These are phyloP conservation scores for Lanistes nyassanus DNA, from an alignment of 1,140 invertebrate genomes.

Conservation along the genomic window DNA sequence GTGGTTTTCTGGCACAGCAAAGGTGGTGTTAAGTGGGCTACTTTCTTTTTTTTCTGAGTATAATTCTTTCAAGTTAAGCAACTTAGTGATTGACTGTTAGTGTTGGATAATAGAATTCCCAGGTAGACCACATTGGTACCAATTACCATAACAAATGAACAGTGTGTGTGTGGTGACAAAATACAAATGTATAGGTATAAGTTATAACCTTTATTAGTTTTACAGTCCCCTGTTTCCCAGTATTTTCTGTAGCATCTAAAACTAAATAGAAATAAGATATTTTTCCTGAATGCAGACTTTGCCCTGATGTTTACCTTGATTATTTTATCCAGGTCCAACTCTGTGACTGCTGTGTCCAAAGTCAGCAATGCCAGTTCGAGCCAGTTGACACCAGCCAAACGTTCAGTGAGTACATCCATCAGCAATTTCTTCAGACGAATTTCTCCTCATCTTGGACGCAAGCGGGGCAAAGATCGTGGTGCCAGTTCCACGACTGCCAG, in stretches of 20 bases:
- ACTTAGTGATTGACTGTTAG: neutral
- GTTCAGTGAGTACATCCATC: constrained; percentile 50
- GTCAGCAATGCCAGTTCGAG: constrained; percentile 7
- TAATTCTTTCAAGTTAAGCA: neutral
- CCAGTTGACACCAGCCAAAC: constrained; percentile 43
- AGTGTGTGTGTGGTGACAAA: too few species aligned
- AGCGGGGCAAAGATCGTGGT: constrained; percentile 32
- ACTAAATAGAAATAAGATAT: neutral
- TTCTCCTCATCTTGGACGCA: constrained; percentile 45
- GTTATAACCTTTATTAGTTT: too few species aligned
- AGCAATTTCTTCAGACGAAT: constrained; percentile 53
- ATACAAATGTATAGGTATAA: too few species aligned
- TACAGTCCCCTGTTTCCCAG: too few species aligned
- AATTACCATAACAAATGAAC: too few species aligned
- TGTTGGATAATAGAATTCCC: too few species aligned
- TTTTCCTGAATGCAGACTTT: too few species aligned
- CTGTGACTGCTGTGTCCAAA: constrained; percentile 34
- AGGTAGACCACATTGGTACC: too few species aligned
- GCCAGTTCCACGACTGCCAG: constrained; percentile 36
- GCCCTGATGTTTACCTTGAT: too few species aligned
- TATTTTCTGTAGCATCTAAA: neutral
- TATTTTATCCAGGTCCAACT: constrained; percentile 23
- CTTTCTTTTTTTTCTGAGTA: neutral
- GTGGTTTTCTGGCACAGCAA: constrained; percentile 16
- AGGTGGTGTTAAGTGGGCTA: too few species aligned